A percentile compares a stretch with the other conserved stretches of the same genome.
Evolutionary conservation across 2,797 vertebrate genomes (phyloP).

Genomic region (Mastacembelus armatus): DNA sequence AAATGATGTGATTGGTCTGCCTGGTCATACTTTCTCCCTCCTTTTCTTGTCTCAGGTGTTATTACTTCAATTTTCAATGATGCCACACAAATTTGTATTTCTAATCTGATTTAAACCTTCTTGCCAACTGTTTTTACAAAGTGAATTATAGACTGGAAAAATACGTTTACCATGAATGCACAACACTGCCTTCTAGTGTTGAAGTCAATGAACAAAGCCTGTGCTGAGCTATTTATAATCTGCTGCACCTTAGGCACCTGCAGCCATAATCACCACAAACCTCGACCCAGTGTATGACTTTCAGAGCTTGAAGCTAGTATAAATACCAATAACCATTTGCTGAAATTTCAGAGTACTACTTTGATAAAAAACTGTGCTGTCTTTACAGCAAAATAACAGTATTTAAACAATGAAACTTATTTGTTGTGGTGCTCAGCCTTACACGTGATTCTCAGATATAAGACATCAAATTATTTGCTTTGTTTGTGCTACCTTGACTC

Average conservation of each 20-base stretch:
- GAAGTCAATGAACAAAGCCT: not conserved
- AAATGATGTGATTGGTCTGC: not conserved
- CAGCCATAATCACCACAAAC: conserved; percentile 7
- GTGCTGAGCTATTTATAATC: conserved; percentile 3
- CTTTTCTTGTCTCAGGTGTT: not conserved
- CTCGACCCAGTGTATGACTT: conserved; percentile 1
- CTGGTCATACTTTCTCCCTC: not conserved
- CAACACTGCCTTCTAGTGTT: conserved; percentile 8
- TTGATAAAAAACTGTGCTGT: not conserved
- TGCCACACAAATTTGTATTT: not conserved
- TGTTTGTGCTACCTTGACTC: not conserved
- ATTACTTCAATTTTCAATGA: no score
- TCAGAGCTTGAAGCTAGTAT: conserved; percentile 8
- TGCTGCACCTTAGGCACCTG: not conserved
- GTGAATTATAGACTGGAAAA: not conserved
- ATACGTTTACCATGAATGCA: not conserved
- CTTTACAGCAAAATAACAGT: not conserved
- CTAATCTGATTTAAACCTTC: conserved; percentile 1
- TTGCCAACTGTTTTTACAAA: conserved; percentile 4
- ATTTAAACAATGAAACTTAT: not conserved
- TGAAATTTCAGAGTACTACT: not conserved
- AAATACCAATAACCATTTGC: conserved; percentile 9
- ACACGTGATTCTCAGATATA: not conserved
- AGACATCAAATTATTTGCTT: not conserved
- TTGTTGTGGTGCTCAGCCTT: not conserved